A percentile compares a stretch with the other conserved stretches of the same genome.
Conservation (phyloP, 1,140 invertebrate genomes). For the Leucophenga varia region DNA sequence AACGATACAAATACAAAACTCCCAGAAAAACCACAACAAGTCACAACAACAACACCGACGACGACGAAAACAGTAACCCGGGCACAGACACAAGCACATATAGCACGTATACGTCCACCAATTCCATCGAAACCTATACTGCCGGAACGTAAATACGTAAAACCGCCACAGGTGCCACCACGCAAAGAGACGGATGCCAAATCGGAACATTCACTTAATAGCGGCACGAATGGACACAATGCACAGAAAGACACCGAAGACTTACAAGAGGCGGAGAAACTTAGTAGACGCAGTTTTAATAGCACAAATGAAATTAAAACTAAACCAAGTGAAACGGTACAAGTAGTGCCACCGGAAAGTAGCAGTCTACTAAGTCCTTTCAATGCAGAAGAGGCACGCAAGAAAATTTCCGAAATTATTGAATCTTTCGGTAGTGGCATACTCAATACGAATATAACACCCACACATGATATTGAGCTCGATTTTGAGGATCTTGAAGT, state of each 20-base stretch:
- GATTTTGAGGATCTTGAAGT: conserved; percentile 51
- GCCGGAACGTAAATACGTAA: conserved; percentile 37
- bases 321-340: too few relatives aligned
- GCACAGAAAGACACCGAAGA: conserved; percentile 17
- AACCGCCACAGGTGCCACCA: conserved; percentile 23
- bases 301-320: too few relatives aligned
- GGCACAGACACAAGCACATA: conserved; percentile 30
- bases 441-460: conserved; percentile 44
- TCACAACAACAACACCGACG: background rate
- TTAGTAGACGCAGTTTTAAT: too few relatives aligned
- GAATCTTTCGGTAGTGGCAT: conserved; percentile 81
- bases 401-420: conserved; percentile 93
- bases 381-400: conserved; percentile 92
- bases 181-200: conserved; percentile 15
- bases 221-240: conserved; percentile 30
- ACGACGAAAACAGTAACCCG: conserved; percentile 1
- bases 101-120: conserved; percentile 30
- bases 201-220: conserved; percentile 27
- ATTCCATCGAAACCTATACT: conserved; percentile 35
- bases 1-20: background rate
- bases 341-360: conserved; percentile 62
- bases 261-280: too few relatives aligned
- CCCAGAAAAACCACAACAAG: background rate
- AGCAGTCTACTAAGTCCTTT: conserved; percentile 75
- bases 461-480: conserved; percentile 44